Base-by-base conservation (phyloP, 2,797 vertebrate species). In the Cossypha heuglini region DNA sequence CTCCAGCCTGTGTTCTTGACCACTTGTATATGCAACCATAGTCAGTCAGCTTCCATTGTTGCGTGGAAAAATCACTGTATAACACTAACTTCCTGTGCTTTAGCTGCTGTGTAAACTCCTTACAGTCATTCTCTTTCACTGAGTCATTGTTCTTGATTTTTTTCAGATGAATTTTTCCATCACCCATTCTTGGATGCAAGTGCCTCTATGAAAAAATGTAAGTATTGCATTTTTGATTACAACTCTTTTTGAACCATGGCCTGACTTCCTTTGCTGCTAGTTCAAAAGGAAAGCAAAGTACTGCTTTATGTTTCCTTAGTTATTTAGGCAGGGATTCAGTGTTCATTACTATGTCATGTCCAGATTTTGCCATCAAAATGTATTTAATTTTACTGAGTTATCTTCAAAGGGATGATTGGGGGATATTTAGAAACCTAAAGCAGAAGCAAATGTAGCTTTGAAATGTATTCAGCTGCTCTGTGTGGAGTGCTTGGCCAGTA, bases 141-240 rank as follows among this genome's bases (percentile, higher is more conserved):
- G 91, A 92, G 10, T 84, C 51, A 31, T 40, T 83, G 63, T 31
- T 94, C 48, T 43, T 64, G 31, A 18, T 91, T 38, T 42, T 11
- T 93, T 37, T 90, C 97, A 99, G 99, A 99, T 93, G 98, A 99
- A 72, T 99, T 99, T 97, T 99, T 99, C 97, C 98, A 98, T 78
- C 99, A 99, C 96, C 98, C 99, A 1, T 99, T 99, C 97, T 94
- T 99, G 49, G 98, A 99, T 61, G 97, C 98, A 46, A 98, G 97
- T 95, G 97, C 98, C 73, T 97, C 98, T 14, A 95, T 98, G 96
- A 99, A 98, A 97, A 99, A 99, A 98, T 99, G 99, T 99, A 98
- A 95, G 99, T 98, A 86, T 43, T 88, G 28, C 61, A 4, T 86
- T 82, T 94, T 48, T 90, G 40, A 62, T 95, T 93, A 71, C 45